A percentile compares a stretch with the other conserved stretches of the same genome.
phyloP scores from a whole-genome alignment of 2,888 invertebrate genomes.

The Siphlonurus alternatus region DNA sequence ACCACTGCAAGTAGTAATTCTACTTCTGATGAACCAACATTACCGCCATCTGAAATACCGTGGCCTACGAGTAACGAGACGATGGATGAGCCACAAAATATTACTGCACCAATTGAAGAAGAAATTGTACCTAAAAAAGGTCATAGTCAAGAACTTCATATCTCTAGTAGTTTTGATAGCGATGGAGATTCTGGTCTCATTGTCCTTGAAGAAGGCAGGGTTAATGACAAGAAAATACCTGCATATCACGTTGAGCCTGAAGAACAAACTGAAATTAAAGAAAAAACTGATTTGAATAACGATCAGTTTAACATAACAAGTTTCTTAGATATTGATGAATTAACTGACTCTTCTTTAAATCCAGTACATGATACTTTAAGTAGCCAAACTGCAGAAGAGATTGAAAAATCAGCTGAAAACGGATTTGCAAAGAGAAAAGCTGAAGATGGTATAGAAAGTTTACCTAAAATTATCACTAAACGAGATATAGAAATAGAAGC shows the following conservation, averaged over 20 bases:
- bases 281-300: background rate
- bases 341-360: background rate
- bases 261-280: background rate
- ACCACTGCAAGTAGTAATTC: background rate
- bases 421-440: background rate
- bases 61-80: background rate
- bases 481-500: background rate
- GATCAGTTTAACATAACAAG: background rate
- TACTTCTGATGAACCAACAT: background rate
- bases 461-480: background rate
- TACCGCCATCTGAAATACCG: background rate
- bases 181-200: background rate
- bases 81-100: background rate
- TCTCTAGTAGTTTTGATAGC: background rate
- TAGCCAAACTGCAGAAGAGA: background rate
- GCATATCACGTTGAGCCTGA: background rate
- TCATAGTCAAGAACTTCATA: background rate
- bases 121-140: background rate
- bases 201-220: background rate
- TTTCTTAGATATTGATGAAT: background rate
- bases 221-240: background rate
- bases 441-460: background rate
- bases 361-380: background rate
- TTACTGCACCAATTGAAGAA: too few species aligned
- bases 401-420: background rate